A percentile compares a stretch with the other conserved stretches of the same genome.
Evolutionary conservation across 2,888 invertebrate genomes (phyloP).

Genomic region (Cartodere bifasciata): DNA sequence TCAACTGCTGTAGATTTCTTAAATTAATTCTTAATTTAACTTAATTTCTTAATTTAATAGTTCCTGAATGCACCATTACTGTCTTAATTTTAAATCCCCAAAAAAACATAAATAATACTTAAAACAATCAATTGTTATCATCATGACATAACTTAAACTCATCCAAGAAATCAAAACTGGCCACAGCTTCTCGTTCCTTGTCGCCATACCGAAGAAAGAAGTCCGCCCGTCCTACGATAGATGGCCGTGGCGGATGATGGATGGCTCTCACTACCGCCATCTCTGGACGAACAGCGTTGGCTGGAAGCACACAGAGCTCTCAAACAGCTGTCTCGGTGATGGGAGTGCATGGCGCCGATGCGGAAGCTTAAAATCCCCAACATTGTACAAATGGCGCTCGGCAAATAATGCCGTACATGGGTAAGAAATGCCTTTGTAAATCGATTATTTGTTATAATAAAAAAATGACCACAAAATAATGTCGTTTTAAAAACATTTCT

Average conservation of each 20-base stretch:
- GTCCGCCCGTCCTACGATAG: conserved; percentile 63
- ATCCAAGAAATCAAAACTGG: conserved; percentile 69
- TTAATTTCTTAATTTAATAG: too few species aligned
- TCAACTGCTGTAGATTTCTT: too few species aligned
- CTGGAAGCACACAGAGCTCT: conserved; percentile 34
- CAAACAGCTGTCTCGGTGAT: conserved; percentile 36
- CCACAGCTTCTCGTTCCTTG: conserved; percentile 63
- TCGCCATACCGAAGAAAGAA: conserved; percentile 69
- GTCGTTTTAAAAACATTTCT: too few species aligned
- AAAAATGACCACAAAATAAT: too few species aligned
- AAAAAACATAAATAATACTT: neutral
- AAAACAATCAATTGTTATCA: conserved; percentile 1
- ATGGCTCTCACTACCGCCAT: conserved; percentile 43
- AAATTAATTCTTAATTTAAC: too few species aligned
- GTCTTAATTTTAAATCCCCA: too few species aligned
- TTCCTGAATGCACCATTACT: too few species aligned
- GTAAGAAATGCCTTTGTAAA: too few species aligned
- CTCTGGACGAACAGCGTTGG: conserved; percentile 47
- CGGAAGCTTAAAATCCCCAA: conserved; percentile 30
- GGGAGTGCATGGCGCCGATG: conserved; percentile 36
- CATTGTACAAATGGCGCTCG: conserved; percentile 29
- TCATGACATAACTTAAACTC: too few species aligned
- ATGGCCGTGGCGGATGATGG: conserved; percentile 44
- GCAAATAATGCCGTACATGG: too few species aligned
- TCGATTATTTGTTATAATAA: too few species aligned